Evolutionary conservation across 2,797 vertebrate genomes (phyloP).

Genomic region (Sitta carolinensis): DNA sequence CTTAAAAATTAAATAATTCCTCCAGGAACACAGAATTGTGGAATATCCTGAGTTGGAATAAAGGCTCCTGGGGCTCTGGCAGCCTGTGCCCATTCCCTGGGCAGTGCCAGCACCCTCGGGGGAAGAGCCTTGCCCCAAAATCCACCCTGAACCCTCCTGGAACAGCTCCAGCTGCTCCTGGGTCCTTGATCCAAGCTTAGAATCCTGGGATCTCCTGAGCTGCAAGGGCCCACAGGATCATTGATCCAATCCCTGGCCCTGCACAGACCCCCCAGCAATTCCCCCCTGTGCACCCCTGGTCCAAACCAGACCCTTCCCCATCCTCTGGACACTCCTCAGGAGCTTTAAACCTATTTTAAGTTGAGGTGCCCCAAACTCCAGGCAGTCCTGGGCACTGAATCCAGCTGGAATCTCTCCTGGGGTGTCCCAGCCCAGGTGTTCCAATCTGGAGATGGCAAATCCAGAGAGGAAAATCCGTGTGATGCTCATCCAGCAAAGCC

Average conservation of each 20-base stretch:
- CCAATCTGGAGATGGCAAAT: neutral
- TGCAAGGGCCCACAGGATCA: neutral
- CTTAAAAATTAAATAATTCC: no score
- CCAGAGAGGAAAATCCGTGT: neutral
- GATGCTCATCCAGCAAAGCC: neutral
- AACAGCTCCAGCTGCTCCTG: no score
- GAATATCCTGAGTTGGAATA: no score
- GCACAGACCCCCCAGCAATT: neutral
- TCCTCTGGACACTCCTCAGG: neutral
- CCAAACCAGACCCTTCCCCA: neutral
- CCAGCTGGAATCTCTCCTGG: neutral
- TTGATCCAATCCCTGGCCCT: rapidly evolving
- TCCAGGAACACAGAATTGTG: no score
- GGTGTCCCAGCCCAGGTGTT: neutral
- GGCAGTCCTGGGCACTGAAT: neutral
- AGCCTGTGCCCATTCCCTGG: no score
- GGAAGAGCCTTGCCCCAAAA: no score
- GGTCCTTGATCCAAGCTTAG: neutral
- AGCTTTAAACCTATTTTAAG: rapidly evolving
- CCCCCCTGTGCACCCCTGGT: neutral
- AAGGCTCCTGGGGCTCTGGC: no score
- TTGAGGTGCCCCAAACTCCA: neutral
- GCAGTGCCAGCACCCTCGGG: no score
- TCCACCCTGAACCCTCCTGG: no score
- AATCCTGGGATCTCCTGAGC: neutral